Base-by-base conservation (phyloP, 1,140 invertebrate genomes). In the Pogonomyrmex californicus region DNA sequence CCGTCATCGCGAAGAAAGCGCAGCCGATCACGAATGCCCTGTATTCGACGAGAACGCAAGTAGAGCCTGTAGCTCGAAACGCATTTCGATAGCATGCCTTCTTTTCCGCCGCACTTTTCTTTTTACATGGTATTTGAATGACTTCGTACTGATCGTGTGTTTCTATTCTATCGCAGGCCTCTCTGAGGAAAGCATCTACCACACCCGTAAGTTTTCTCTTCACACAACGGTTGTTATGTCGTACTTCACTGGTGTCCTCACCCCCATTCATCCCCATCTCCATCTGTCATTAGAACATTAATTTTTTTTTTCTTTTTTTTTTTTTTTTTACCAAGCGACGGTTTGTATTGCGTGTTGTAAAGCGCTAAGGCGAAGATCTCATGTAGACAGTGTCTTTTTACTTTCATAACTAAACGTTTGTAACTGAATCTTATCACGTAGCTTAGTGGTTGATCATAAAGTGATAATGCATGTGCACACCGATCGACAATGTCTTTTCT, bases 141-240 rank as follows among this genome's bases (percentile, higher is more conserved):
- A 89, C 76, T 88, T 90, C 63, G 86, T 91, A 90, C 85, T 87
- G 77, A 88, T 75, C 87, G 71, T 91, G 82, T 92, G 88, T 93
- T 94, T 93, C 94, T 83, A 83, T 91, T 95, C 93, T 91, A 94
- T 92, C 90, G 90, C 93, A 95, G 94, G 94, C 94, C 94, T 95
- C 93, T 95, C 94, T 92, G 93, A 95, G 94, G 94, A 94, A 93
- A 95, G 94, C 94, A 94, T 95, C 93, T 92, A 93, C 88, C 92
- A 93, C 88, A 93, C 93, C 91, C 92, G 94, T 95, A 95, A 95
- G 95, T 95, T 91, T 90, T 88, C 88, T 93, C 65, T 68, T 68
- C 70, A 86, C 51, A 47, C 83, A 90, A 86, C 66, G 70, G 56
- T 90, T 83, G 41, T 83, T 75, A 75, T 54, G 17, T 68, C 41